Percentiles rank a stretch among this genome's conserved stretches.
phyloP scores from a whole-genome alignment of 2,888 invertebrate species.

The Brenthis ino region DNA sequence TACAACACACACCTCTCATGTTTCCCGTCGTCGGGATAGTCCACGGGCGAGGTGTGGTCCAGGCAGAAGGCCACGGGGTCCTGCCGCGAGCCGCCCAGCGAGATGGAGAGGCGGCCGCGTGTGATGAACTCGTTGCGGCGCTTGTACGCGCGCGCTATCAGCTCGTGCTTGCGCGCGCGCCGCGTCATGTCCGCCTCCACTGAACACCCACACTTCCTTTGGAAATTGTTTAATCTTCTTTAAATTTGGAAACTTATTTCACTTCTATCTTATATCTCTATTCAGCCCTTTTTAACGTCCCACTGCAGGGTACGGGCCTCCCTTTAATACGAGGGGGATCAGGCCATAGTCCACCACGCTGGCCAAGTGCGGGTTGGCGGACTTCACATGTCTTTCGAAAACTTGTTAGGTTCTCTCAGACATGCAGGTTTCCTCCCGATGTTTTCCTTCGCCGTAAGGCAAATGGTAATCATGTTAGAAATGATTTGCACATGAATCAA shows the following conservation, averaged over 20 bases:
- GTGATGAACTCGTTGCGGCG: conserved; percentile 92
- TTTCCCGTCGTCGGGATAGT: conserved; percentile 69
- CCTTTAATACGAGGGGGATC: too few species aligned
- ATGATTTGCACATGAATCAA: too few species aligned
- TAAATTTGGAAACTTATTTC: background rate
- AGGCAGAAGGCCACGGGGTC: conserved; percentile 92
- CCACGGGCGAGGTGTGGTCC: conserved; percentile 66
- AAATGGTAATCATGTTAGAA: too few species aligned
- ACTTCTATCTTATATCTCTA: too few species aligned
- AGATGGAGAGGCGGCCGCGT: conserved; percentile 92
- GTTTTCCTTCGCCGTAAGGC: too few species aligned
- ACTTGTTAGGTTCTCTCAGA: too few species aligned
- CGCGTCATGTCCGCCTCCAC: conserved; percentile 80
- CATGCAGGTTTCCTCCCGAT: too few species aligned
- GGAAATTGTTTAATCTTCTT: conserved; percentile 1
- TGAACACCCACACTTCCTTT: conserved; percentile 88
- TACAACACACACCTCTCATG: conserved; percentile 63
- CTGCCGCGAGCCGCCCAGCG: conserved; percentile 92
- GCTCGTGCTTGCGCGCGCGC: conserved; percentile 91
- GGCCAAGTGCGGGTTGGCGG: too few species aligned
- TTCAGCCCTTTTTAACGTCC: too few species aligned
- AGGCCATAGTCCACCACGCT: too few species aligned
- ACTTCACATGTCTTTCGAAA: too few species aligned
- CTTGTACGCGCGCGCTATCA: conserved; percentile 95
- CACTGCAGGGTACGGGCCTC: too few species aligned